Conservation (phyloP, 2,888 invertebrate genomes). For the Megalurothrips usitatus region DNA sequence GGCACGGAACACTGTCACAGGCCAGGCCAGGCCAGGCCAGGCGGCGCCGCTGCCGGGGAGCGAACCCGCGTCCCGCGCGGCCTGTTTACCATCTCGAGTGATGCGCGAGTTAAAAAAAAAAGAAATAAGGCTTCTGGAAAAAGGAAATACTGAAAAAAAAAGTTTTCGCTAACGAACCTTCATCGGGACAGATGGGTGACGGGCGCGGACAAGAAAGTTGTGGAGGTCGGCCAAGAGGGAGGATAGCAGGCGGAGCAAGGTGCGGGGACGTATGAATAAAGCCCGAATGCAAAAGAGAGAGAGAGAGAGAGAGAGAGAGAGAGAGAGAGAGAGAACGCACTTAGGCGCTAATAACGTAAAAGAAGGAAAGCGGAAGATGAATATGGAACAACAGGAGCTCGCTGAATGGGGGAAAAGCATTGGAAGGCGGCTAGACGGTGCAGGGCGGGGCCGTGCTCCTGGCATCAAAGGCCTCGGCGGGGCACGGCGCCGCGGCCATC, state of each 20-base stretch:
- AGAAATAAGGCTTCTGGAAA: no score
- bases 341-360: conserved; percentile 17
- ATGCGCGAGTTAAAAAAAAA: background rate
- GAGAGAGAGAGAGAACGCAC: background rate
- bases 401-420: conserved; percentile 2
- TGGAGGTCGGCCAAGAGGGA: background rate
- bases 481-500: no score
- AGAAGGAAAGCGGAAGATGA: conserved; percentile 16
- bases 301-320: no score
- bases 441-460: background rate
- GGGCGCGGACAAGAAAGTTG: background rate
- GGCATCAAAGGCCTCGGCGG: background rate
- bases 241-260: background rate
- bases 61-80: background rate
- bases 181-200: conserved; percentile 3
- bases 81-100: conserved; percentile 22
- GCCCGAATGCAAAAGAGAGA: background rate
- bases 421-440: conserved; percentile 19
- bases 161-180: background rate
- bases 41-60: no score
- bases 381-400: conserved; percentile 23
- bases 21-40: no score
- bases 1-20: no score
- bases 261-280: conserved; percentile 16
- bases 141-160: no score